Conservation (phyloP, 2,888 invertebrate species). For the Lochmaea crataegi region DNA sequence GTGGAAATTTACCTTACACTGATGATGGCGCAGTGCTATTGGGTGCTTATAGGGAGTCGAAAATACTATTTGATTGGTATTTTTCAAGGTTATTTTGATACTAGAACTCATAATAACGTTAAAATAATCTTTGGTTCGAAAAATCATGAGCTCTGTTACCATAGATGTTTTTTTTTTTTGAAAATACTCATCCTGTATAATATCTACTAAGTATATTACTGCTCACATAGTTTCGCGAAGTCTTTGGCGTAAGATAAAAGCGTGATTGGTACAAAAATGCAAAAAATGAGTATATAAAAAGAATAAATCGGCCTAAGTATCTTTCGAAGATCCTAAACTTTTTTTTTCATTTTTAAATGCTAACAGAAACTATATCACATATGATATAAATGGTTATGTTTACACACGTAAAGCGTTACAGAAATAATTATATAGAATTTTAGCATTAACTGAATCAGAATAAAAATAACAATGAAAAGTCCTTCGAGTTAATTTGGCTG, state of each 20-base stretch:
- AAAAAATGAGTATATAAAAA: constrained; percentile 44
- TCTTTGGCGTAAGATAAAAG: constrained; percentile 45
- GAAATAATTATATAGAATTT: constrained; percentile 58
- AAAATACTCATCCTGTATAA: not conserved
- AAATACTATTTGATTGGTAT: too few relatives aligned
- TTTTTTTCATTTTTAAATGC: constrained; percentile 37
- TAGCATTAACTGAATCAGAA: constrained; percentile 49
- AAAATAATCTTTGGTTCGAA: too few relatives aligned
- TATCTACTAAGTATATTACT: constrained; percentile 7
- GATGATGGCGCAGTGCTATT: too few relatives aligned
- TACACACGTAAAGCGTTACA: constrained; percentile 59
- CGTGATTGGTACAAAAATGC: constrained; percentile 46
- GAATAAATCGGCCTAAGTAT: constrained; percentile 46
- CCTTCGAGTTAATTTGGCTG: not conserved
- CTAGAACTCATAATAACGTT: too few relatives aligned
- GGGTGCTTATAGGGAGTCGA: too few relatives aligned
- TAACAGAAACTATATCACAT: constrained; percentile 60
- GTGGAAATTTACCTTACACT: too few relatives aligned
- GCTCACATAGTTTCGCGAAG: constrained; percentile 20
- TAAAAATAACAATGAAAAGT: constrained; percentile 7
- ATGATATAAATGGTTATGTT: constrained; percentile 56
- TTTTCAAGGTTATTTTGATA: too few relatives aligned
- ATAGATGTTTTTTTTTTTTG: too few relatives aligned
- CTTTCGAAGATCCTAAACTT: constrained; percentile 38
- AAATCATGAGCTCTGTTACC: too few relatives aligned